Conservation (phyloP, 2,797 vertebrate genomes). For the Amphiprion clarkii region DNA sequence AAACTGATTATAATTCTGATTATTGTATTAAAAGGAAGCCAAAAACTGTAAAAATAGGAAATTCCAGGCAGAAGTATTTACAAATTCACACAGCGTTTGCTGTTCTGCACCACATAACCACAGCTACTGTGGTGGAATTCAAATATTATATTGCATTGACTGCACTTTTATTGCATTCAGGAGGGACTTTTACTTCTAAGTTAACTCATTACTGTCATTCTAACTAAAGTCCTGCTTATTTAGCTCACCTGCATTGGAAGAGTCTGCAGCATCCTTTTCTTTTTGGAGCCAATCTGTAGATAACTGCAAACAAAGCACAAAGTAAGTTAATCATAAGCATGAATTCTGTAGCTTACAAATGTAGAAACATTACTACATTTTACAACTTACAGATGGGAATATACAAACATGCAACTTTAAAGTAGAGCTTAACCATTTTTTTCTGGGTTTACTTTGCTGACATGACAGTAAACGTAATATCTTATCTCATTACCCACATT, state of each 20-base stretch:
- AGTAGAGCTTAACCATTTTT: neutral
- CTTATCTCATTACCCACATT: too few species aligned
- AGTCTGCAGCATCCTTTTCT: constrained; percentile 87
- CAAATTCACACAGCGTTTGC: neutral
- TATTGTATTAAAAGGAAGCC: too few species aligned
- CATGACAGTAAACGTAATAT: neutral
- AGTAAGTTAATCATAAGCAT: neutral
- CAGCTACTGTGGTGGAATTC: neutral
- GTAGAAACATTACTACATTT: neutral
- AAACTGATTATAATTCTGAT: too few species aligned
- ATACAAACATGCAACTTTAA: neutral
- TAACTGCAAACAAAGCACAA: constrained; percentile 85
- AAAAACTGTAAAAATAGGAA: too few species aligned
- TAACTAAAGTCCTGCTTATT: neutral
- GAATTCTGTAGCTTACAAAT: neutral
- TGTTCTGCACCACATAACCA: neutral
- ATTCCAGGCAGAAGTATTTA: too few species aligned
- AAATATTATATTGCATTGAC: neutral
- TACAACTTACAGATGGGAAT: neutral
- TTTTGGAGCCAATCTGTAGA: constrained; percentile 91
- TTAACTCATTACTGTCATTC: neutral
- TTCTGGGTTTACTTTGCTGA: neutral
- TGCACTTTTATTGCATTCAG: neutral
- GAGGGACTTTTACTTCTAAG: too few species aligned
- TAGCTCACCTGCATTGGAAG: constrained; percentile 86